These are phyloP conservation scores for Girardinichthys multiradiatus DNA, from an alignment of 2,113 vertebrate genomes.

Conservation along the genomic window DNA sequence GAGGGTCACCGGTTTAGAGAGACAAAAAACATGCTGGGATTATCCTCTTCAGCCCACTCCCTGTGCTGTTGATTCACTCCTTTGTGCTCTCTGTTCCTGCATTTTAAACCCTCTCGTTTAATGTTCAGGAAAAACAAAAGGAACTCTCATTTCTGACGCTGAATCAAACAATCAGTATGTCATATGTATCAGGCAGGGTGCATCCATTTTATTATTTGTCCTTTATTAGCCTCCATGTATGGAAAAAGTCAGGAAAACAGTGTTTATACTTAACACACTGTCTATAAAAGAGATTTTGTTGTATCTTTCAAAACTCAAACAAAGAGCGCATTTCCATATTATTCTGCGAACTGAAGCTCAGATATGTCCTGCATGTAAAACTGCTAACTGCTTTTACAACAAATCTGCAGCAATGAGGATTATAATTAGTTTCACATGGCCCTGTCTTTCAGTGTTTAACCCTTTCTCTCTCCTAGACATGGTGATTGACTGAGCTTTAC, in stretches of 20 bases:
- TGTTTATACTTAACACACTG: too few species aligned
- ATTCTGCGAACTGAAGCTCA: too few species aligned
- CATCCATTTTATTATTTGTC: constrained; percentile 1
- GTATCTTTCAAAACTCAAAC: too few species aligned
- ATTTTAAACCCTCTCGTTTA: constrained; percentile 11
- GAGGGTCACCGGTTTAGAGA: constrained; percentile 56
- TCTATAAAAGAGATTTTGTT: too few species aligned
- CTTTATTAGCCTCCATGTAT: background rate
- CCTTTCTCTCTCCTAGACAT: too few species aligned
- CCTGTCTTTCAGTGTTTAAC: too few species aligned
- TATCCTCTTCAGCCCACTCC: constrained; percentile 46
- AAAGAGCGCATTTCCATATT: too few species aligned
- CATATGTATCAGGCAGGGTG: background rate
- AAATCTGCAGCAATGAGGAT: too few species aligned
- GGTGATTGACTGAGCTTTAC: too few species aligned
- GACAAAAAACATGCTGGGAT: constrained; percentile 57
- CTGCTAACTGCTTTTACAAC: too few species aligned
- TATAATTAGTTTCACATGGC: too few species aligned
- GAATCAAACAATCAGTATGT: background rate
- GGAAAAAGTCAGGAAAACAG: background rate
- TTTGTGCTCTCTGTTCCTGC: constrained; percentile 36
- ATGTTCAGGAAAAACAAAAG: constrained; percentile 10
- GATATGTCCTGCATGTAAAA: too few species aligned
- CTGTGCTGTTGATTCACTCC: constrained; percentile 10
- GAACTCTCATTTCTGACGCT: background rate